Evolutionary conservation across 2,113 vertebrate species (phyloP).

Genomic region (Microtus richardsoni): DNA sequence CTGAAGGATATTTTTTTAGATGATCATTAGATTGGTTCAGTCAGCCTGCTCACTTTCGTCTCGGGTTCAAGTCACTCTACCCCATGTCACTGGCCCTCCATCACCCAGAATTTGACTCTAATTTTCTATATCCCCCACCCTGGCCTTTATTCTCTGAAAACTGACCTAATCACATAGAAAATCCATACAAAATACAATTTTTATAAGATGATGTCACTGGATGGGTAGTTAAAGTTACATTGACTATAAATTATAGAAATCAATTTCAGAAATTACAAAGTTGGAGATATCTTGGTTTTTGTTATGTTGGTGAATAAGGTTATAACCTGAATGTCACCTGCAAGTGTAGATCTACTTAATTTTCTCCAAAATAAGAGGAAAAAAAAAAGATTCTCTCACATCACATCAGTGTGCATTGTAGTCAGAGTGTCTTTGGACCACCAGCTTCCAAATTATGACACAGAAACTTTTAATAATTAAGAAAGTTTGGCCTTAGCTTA

Average conservation of each 20-base stretch:
- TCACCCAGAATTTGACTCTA: background rate
- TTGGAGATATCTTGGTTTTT: slow-evolving; percentile 8
- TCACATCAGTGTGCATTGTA: background rate
- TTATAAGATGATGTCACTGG: background rate
- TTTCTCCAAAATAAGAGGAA: slow-evolving; percentile 22
- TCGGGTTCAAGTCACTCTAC: background rate
- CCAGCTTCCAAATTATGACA: background rate
- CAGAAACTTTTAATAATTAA: background rate
- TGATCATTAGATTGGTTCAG: background rate
- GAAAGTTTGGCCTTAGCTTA: background rate
- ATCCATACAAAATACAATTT: background rate
- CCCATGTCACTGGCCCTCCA: too few species aligned
- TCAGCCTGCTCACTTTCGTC: background rate
- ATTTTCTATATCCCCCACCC: background rate
- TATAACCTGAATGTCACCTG: slow-evolving; percentile 41
- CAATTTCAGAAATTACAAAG: slow-evolving; percentile 55
- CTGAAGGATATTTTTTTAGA: background rate
- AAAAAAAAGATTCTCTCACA: background rate
- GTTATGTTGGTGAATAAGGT: background rate
- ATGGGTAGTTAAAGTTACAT: background rate
- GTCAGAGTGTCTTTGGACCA: background rate
- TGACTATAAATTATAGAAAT: slow-evolving; percentile 54
- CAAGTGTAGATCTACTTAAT: slow-evolving; percentile 60
- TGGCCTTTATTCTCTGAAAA: background rate
- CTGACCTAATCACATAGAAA: background rate